Evolutionary conservation across 2,888 invertebrate species (phyloP).

Genomic region (Lepidochitona cinerea): DNA sequence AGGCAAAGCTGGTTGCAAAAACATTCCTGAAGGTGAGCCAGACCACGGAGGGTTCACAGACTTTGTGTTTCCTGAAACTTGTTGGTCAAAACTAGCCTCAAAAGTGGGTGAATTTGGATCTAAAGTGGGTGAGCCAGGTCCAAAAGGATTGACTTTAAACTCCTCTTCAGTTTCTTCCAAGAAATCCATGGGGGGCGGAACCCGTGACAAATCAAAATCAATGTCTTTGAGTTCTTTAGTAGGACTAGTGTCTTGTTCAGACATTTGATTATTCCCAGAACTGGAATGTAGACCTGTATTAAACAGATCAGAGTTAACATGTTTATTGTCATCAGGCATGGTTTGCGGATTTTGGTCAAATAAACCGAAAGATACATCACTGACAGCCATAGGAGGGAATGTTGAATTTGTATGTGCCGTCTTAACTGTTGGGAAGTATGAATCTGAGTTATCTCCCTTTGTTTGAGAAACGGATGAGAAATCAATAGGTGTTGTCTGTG

Average conservation of each 20-base stretch:
- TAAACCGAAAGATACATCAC: background rate
- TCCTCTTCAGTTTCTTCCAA: slow-evolving; percentile 47
- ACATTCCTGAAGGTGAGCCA: background rate
- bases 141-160: slow-evolving; percentile 46
- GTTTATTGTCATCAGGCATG: background rate
- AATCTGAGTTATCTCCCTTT: background rate
- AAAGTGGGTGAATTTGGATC: background rate
- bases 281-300: background rate
- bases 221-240: slow-evolving; percentile 13
- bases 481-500: background rate
- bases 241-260: background rate
- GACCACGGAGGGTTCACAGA: background rate
- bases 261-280: background rate
- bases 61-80: background rate
- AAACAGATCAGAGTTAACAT: too few relatives aligned
- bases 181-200: slow-evolving; percentile 55
- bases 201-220: slow-evolving; percentile 41
- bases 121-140: slow-evolving; percentile 36
- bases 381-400: background rate
- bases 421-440: background rate
- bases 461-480: background rate
- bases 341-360: slow-evolving; percentile 1
- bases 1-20: background rate
- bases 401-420: background rate
- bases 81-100: background rate